Evolutionary conservation across 2,113 vertebrate genomes (phyloP), one percentile per base, ranked within the genome.

Genomic region (Morone chrysops): DNA sequence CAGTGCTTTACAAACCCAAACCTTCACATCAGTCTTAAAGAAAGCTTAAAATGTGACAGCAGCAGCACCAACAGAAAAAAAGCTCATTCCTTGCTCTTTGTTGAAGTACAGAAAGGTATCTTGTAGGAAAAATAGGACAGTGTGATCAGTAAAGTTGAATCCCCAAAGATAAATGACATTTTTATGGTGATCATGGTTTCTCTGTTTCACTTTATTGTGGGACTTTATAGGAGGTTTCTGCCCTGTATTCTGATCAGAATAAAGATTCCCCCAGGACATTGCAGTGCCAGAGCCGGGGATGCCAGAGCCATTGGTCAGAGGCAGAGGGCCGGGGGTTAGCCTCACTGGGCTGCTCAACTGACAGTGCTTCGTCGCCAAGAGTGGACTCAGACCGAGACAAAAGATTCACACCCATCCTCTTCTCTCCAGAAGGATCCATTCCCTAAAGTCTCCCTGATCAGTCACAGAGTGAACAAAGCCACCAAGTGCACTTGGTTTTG

Each of bases 271-370:
- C 31, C n/a, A 25, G 87, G 90, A 89, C 3, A 5, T 66, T 53
- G 4, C 75, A 25, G 82, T 93, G 89, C 89, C 89, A 92, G 68
- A 93, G 90, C 54, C 16, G 75, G 82, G 88, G 85, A 93, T 93
- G 91, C 92, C 93, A 90, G 83, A 92, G 83, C 77, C 86, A 92
- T 94, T 92, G 93, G 92, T 92, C 90, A 95, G 89, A 92, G 92
- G 82, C 22, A 70, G 81, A 89, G 86, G 79, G 75, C 78, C 47
- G 53, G 70, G 75, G 78, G 85, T 92, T 70, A 75, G 78, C 85
- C 88, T 93, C 76, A 48, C 86, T 56, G 75, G 87, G 87, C 89
- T 78, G 87, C 86, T 92, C 86, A 89, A 81, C 87, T 89, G 90
- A 90, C 83, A 90, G 85, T 25, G 2, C 51, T 82, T 80, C 53